Conservation (phyloP, 1,140 invertebrate species). For the Brachystomella parvula region DNA sequence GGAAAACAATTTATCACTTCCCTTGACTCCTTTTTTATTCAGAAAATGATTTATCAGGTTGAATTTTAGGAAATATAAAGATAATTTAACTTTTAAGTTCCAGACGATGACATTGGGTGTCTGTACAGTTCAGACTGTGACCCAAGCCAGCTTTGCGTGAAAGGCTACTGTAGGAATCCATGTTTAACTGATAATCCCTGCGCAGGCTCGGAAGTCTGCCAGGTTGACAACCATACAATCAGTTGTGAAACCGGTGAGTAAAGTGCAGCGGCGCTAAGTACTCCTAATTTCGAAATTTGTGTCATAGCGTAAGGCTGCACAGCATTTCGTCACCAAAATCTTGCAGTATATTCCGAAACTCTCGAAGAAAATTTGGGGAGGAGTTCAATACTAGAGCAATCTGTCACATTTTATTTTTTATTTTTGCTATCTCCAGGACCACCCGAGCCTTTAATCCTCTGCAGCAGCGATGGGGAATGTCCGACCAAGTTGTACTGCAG, state of each 20-base stretch:
- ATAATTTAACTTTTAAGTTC: slow-evolving; percentile 6
- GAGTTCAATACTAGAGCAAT: too few species aligned
- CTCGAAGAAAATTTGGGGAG: too few species aligned
- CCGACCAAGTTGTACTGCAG: slow-evolving; percentile 66
- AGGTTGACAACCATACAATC: not conserved
- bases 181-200: slow-evolving; percentile 40
- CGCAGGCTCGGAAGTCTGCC: slow-evolving; percentile 34
- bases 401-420: not conserved
- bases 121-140: slow-evolving; percentile 73
- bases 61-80: not conserved
- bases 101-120: slow-evolving; percentile 52
- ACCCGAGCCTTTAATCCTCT: slow-evolving; percentile 48
- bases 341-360: too few species aligned
- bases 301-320: too few species aligned
- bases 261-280: not conserved
- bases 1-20: too few species aligned
- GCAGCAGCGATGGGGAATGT: slow-evolving; percentile 65
- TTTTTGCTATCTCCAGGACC: slow-evolving; percentile 38
- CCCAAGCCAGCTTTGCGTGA: slow-evolving; percentile 67
- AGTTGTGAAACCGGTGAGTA: not conserved
- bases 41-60: too few species aligned
- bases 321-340: too few species aligned
- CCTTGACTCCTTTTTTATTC: too few species aligned
- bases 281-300: too few species aligned
- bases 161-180: slow-evolving; percentile 64